Conservation (phyloP, 2,888 invertebrate genomes). For the Calliphora vomitoria region DNA sequence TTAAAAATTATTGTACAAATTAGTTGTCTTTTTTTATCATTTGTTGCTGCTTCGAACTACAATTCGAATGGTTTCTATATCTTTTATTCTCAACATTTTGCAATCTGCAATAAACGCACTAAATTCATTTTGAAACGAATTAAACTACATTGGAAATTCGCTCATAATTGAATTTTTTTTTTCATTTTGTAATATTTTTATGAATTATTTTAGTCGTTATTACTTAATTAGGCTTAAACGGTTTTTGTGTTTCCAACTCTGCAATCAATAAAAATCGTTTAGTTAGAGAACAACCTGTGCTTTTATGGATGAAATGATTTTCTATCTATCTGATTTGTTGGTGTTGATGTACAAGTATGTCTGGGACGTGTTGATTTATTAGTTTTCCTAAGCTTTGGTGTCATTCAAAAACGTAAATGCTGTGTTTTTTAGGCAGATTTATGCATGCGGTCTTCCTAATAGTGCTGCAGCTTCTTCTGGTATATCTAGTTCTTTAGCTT, state of each 20-base stretch:
- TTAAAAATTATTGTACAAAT: conserved; percentile 73
- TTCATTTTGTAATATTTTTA: conserved; percentile 5
- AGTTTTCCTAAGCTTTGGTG: conserved; percentile 22
- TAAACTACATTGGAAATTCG: conserved; percentile 28
- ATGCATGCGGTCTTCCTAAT: conserved; percentile 65
- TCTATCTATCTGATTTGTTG: neutral
- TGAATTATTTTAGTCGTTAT: neutral
- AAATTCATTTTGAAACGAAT: conserved; percentile 54
- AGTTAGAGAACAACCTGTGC: conserved; percentile 2
- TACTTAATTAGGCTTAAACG: neutral
- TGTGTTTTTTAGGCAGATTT: neutral
- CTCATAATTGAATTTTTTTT: neutral
- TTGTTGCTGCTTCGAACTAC: conserved; percentile 35
- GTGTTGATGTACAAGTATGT: conserved; percentile 9
- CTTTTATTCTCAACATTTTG: conserved; percentile 35
- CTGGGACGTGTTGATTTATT: conserved; percentile 22
- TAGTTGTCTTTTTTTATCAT: conserved; percentile 65
- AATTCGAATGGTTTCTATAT: conserved; percentile 5
- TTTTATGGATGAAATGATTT: neutral
- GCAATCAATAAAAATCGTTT: conserved; percentile 12
- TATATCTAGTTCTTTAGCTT: conserved; percentile 70
- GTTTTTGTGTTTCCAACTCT: conserved; percentile 9
- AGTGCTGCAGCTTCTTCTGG: conserved; percentile 65
- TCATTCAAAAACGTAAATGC: conserved; percentile 14
- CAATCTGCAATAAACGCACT: conserved; percentile 57